Evolutionary conservation across 1,140 invertebrate genomes (phyloP).

Genomic region (Euura saliciscinereae): DNA sequence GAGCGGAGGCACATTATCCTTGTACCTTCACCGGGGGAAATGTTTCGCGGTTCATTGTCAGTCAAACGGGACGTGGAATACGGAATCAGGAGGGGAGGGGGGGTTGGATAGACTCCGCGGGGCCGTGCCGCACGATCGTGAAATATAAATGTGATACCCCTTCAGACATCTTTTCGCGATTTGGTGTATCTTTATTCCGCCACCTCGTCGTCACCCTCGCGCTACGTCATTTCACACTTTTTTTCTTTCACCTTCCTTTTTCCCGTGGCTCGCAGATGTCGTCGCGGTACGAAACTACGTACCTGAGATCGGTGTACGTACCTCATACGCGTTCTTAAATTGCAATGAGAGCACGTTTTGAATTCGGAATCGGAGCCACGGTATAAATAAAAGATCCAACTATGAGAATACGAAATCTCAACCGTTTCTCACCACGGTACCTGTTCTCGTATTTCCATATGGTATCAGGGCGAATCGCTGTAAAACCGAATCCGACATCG

Average conservation of each 20-base stretch:
- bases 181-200: neutral
- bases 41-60: too few relatives aligned
- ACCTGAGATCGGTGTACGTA: too few relatives aligned
- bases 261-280: neutral
- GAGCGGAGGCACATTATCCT: too few relatives aligned
- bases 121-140: neutral
- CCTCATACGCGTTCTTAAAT: neutral
- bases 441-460: too few relatives aligned
- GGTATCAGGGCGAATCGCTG: too few relatives aligned
- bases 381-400: neutral
- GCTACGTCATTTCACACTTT: neutral
- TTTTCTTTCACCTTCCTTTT: neutral
- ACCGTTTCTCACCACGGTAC: too few relatives aligned
- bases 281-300: neutral
- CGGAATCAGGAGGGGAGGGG: too few relatives aligned
- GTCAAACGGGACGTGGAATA: too few relatives aligned
- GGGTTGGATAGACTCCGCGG: too few relatives aligned
- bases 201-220: neutral
- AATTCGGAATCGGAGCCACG: neutral
- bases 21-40: too few relatives aligned
- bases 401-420: too few relatives aligned
- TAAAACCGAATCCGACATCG: too few relatives aligned
- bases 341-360: slow-evolving; percentile 6
- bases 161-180: neutral
- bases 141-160: neutral